phyloP scores from a whole-genome alignment of 2,113 vertebrate species.

The Limanda limanda region DNA sequence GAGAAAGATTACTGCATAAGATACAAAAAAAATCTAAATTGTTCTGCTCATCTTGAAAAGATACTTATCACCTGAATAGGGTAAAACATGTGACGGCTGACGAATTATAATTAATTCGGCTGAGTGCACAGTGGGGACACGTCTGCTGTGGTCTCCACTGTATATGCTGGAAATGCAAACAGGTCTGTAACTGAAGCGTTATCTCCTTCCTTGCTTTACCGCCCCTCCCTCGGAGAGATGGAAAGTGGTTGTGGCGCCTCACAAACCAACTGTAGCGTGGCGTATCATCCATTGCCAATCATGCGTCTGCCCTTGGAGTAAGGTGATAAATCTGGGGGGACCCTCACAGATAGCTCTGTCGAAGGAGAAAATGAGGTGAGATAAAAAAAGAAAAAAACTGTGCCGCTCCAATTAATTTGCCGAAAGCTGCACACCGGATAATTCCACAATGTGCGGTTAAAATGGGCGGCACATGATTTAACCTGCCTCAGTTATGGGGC shows the following conservation, averaged over 20 bases:
- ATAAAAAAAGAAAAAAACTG: background rate
- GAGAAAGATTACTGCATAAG: background rate
- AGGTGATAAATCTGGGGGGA: constrained; percentile 37
- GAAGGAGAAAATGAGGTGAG: constrained; percentile 37
- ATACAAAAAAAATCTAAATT: background rate
- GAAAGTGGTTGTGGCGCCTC: constrained; percentile 25
- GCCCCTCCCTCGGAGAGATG: constrained; percentile 13
- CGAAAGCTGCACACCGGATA: constrained; percentile 3
- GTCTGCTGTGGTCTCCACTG: constrained; percentile 6
- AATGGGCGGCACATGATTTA: constrained; percentile 28
- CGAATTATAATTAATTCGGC: background rate
- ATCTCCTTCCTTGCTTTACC: background rate
- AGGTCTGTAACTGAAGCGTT: constrained; percentile 1
- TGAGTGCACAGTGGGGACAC: background rate
- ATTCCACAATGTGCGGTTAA: constrained; percentile 7
- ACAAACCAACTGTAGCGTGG: background rate
- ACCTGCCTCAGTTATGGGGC: background rate
- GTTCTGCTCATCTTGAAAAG: too few relatives aligned
- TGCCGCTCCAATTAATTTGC: constrained; percentile 35
- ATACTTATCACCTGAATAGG: background rate
- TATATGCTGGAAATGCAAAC: background rate
- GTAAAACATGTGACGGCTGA: background rate
- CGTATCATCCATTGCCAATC: constrained; percentile 31
- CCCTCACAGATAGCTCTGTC: constrained; percentile 30
- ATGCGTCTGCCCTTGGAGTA: constrained; percentile 36